Conservation (phyloP, 1,140 invertebrate genomes). For the Mercenaria mercenaria region DNA sequence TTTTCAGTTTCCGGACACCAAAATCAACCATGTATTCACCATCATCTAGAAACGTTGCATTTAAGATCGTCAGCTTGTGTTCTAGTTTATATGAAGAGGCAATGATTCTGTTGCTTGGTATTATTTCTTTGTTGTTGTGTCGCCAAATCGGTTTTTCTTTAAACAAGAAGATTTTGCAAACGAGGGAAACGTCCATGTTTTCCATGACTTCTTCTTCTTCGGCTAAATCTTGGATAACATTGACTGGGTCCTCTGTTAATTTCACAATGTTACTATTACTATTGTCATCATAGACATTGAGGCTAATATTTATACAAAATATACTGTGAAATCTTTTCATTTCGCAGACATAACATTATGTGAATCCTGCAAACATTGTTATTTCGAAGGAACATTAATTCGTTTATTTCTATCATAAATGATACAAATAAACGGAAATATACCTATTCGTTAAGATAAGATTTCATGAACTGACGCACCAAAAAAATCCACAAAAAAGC, state of each 20-base stretch:
- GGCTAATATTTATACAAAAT: too few relatives aligned
- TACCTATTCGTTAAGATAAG: too few relatives aligned
- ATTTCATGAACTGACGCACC: too few relatives aligned
- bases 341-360: too few relatives aligned
- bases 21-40: not conserved
- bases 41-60: not conserved
- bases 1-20: not conserved
- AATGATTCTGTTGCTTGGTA: not conserved
- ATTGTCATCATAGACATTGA: too few relatives aligned
- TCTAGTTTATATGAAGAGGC: not conserved
- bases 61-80: not conserved
- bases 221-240: not conserved
- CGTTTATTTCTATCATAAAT: too few relatives aligned
- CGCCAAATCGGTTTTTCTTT: not conserved
- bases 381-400: too few relatives aligned
- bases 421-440: too few relatives aligned
- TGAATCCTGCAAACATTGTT: too few relatives aligned
- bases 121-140: not conserved
- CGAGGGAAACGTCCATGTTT: not conserved
- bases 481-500: too few relatives aligned
- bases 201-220: not conserved
- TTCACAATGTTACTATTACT: too few relatives aligned
- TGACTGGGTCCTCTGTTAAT: not conserved
- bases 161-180: not conserved
- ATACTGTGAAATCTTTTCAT: too few relatives aligned